Evolutionary conservation across 2,797 vertebrate species (phyloP).

Genomic region (Spondyliosoma cantharus): DNA sequence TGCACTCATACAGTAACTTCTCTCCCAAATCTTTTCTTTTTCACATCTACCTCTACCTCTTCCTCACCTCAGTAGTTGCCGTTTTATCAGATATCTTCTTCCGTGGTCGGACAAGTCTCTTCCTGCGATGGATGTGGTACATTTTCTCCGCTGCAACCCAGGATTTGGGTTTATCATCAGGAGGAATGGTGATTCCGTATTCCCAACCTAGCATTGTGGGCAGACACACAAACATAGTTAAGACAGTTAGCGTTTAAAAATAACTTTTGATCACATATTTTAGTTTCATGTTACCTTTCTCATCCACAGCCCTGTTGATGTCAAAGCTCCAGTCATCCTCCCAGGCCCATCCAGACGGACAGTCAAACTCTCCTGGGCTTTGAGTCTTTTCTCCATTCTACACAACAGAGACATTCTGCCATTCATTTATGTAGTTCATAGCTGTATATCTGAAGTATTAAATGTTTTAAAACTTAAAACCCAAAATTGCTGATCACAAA

Average conservation of each 20-base stretch:
- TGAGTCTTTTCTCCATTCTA: slow-evolving; percentile 95
- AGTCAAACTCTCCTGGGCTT: slow-evolving; percentile 87
- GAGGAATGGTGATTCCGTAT: slow-evolving; percentile 94
- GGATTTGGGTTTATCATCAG: slow-evolving; percentile 93
- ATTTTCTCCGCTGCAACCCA: slow-evolving; percentile 98
- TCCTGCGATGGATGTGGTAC: slow-evolving; percentile 94
- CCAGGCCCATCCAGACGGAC: slow-evolving; percentile 93
- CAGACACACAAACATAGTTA: neutral
- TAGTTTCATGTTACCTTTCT: slow-evolving; percentile 84
- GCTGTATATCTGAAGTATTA: neutral
- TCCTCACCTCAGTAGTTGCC: slow-evolving; percentile 80
- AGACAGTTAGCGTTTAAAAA: neutral
- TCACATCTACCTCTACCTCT: neutral
- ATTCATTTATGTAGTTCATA: neutral
- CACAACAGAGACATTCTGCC: slow-evolving; percentile 47
- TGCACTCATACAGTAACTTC: neutral
- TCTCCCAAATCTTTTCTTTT: neutral
- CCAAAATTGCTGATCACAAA: neutral
- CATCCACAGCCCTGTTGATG: slow-evolving; percentile 95
- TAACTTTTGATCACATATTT: slow-evolving; percentile 3
- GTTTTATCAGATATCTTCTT: slow-evolving; percentile 84
- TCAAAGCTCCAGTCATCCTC: slow-evolving; percentile 93
- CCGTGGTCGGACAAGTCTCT: slow-evolving; percentile 88
- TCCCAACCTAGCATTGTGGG: slow-evolving; percentile 91
- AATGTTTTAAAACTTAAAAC: neutral